phyloP scores from a whole-genome alignment of 2,797 vertebrate genomes.

The Cyclura pinguis region DNA sequence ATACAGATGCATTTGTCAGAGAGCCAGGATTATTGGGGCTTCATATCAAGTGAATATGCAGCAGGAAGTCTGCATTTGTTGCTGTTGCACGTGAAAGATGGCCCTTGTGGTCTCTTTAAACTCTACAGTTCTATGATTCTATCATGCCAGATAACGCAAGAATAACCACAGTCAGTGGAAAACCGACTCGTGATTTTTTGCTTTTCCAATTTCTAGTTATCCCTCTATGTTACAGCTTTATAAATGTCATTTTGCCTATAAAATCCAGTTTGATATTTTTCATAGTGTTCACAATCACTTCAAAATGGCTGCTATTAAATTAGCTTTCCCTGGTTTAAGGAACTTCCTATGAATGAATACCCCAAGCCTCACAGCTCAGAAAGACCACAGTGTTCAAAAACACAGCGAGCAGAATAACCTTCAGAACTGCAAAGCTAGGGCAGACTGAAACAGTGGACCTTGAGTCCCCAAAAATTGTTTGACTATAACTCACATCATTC shows the following conservation, averaged over 20 bases:
- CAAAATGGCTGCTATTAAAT: conserved; percentile 7
- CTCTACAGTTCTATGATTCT: neutral
- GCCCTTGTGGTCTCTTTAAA: too few species aligned
- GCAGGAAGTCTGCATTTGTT: neutral
- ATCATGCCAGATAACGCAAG: accelerated
- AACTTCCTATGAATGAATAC: too few species aligned
- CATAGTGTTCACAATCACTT: conserved; percentile 13
- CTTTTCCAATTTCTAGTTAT: neutral
- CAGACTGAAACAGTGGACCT: neutral
- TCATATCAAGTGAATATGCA: too few species aligned
- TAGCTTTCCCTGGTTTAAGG: neutral
- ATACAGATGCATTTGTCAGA: neutral
- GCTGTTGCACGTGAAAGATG: neutral
- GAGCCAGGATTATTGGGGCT: neutral
- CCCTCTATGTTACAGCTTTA: neutral
- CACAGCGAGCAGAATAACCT: neutral
- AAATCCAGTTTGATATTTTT: conserved; percentile 46
- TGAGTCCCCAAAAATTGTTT: too few species aligned
- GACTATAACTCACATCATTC: too few species aligned
- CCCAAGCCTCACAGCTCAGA: too few species aligned
- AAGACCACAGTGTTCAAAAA: too few species aligned
- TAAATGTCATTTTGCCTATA: conserved; percentile 54
- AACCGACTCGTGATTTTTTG: neutral
- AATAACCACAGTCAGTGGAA: neutral
- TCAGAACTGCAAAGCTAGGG: neutral